phyloP scores from a whole-genome alignment of 2,113 vertebrate genomes.

The Sula dactylatra region DNA sequence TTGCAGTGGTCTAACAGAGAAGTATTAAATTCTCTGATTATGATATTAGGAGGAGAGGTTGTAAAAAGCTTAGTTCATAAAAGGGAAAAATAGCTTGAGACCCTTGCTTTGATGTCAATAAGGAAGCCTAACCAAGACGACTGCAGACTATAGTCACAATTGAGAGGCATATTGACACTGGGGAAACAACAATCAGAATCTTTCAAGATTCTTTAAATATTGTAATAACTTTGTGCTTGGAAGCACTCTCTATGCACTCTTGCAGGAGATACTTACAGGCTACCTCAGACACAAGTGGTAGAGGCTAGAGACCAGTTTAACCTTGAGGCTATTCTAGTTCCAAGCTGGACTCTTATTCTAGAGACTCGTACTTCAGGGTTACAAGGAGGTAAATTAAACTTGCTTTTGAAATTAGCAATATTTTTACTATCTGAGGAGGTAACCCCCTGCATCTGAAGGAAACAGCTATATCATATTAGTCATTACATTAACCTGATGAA shows the following conservation, averaged over 20 bases:
- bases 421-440: not conserved
- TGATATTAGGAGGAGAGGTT: not conserved
- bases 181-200: not conserved
- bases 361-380: not conserved
- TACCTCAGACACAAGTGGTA: not conserved
- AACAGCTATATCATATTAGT: not conserved
- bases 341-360: not conserved
- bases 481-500: too few relatives aligned
- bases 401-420: not conserved
- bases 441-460: not conserved
- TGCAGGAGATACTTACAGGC: not conserved
- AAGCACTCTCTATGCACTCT: not conserved
- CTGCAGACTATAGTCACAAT: not conserved
- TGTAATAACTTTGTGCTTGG: not conserved
- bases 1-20: not conserved
- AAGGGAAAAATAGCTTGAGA: not conserved
- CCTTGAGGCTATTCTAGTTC: not conserved
- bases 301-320: not conserved
- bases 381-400: not conserved
- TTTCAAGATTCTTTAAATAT: not conserved
- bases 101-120: not conserved
- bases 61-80: not conserved
- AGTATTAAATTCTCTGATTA: not conserved
- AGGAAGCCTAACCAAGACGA: not conserved
- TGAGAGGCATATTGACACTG: rapidly evolving